Conservation (phyloP, 2,888 invertebrate species). For the Blera fallax region DNA sequence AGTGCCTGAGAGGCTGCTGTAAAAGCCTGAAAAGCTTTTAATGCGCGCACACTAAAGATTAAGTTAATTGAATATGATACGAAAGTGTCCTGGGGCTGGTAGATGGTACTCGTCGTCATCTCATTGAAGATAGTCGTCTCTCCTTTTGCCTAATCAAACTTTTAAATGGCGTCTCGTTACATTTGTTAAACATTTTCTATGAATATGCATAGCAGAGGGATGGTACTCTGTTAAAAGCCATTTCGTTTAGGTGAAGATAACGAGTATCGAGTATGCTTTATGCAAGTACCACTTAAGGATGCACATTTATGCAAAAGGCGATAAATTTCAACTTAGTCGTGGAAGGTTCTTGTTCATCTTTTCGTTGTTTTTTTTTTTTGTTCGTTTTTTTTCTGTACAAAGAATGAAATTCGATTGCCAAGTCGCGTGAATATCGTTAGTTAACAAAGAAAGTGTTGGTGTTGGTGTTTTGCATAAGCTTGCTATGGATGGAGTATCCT, state of each 20-base stretch:
- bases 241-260: conserved; percentile 50
- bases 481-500: neutral
- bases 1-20: conserved; percentile 32
- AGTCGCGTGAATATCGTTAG: conserved; percentile 42
- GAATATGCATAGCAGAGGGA: conserved; percentile 55
- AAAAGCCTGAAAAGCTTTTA: conserved; percentile 55
- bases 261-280: conserved; percentile 65
- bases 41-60: conserved; percentile 61
- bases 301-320: conserved; percentile 60
- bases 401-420: conserved; percentile 48
- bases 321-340: conserved; percentile 64
- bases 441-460: conserved; percentile 11
- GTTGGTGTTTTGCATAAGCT: conserved; percentile 53
- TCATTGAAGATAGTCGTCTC: conserved; percentile 11
- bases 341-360: conserved; percentile 5
- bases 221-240: conserved; percentile 11
- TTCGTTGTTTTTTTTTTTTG: neutral
- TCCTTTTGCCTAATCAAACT: conserved; percentile 66
- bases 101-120: neutral
- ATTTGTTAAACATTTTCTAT: conserved; percentile 66
- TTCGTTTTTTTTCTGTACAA: neutral
- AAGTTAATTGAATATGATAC: conserved; percentile 71
- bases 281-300: conserved; percentile 63
- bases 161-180: conserved; percentile 66
- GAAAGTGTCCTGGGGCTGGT: conserved; percentile 11